Base-by-base conservation (phyloP, 2,888 invertebrate species). In the Girardia tigrina region DNA sequence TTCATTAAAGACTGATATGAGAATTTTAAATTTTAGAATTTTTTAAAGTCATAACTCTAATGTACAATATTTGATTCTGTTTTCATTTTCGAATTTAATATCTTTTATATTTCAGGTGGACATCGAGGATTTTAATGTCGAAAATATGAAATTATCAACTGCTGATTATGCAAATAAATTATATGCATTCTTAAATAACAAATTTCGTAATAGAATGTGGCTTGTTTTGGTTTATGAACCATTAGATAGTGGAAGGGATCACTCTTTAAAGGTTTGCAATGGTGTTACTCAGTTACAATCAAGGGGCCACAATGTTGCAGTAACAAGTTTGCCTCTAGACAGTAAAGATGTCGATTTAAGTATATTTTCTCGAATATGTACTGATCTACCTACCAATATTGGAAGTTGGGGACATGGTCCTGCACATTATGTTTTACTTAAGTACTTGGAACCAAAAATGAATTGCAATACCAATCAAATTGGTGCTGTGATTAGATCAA, bases 161-260 rank as follows among this genome's bases (percentile, higher is more conserved):
- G 56, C n/a, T 20, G 23, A 56, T 56, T 56, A 56, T 16, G 56
- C 56, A 4, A 56, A 56, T 2, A 23, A 56, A 20, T 56, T 56
- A n/a, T 56, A 56, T n/a, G n/a, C 6, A 20, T 56, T 56, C n/a
- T 23, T 56, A 8, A 56, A 56, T 16, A 23, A 56, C 23, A 56
- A 56, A 56, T 56, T 56, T 56, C 4, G 56, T 20, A 56, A 56
- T 56, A 56, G 56, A 56, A 56, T 56, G n/a, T 56, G 56, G 56
- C 23, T 56, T 6, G 56, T 56, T 4, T 56, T 56, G 56, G 56
- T 56, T 8, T 56, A 56, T 56, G 56, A 56, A 12, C 56, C 56
- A 56, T 56, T 56, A 16, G 56, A 56, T n/a, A 20, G 20, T n/a
- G 56, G 56, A 4, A 56, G 20, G 4, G 56, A 56, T 56, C 56